Conservation (phyloP, 2,888 invertebrate species). For the Heliconius charithonia region DNA sequence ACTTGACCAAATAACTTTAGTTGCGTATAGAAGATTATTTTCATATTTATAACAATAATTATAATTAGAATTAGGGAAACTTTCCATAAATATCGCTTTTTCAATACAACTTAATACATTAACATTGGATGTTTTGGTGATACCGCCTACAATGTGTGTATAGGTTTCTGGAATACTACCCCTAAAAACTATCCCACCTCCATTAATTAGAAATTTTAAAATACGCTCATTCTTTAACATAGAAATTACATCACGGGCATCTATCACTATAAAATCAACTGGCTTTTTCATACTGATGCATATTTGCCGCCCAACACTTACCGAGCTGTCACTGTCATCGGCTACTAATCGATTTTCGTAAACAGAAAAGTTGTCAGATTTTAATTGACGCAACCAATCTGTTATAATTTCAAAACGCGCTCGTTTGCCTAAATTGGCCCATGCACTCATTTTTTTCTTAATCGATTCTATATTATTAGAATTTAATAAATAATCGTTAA, state of each 20-base stretch:
- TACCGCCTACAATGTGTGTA: too few species aligned
- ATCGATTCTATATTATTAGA: not conserved
- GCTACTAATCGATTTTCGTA: not conserved
- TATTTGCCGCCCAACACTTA: slow-evolving; percentile 9
- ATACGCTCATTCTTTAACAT: not conserved
- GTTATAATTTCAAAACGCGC: not conserved
- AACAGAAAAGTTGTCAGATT: not conserved
- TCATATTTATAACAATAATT: not conserved
- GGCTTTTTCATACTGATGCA: slow-evolving; percentile 10
- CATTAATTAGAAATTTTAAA: slow-evolving; percentile 3
- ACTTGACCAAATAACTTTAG: slow-evolving; percentile 54
- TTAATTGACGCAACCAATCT: not conserved
- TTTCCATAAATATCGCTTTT: not conserved
- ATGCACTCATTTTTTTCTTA: not conserved
- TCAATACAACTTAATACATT: too few species aligned
- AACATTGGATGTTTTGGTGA: too few species aligned
- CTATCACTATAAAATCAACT: not conserved
- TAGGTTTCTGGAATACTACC: too few species aligned
- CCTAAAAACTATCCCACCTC: slow-evolving; percentile 12
- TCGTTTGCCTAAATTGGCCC: not conserved
- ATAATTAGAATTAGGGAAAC: not conserved
- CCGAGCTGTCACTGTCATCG: slow-evolving; percentile 4
- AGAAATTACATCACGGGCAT: not conserved
- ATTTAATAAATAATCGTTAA: not conserved
- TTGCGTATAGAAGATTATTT: slow-evolving; percentile 9